Conservation (phyloP, 2,888 invertebrate species). For the Euclidia mi region DNA sequence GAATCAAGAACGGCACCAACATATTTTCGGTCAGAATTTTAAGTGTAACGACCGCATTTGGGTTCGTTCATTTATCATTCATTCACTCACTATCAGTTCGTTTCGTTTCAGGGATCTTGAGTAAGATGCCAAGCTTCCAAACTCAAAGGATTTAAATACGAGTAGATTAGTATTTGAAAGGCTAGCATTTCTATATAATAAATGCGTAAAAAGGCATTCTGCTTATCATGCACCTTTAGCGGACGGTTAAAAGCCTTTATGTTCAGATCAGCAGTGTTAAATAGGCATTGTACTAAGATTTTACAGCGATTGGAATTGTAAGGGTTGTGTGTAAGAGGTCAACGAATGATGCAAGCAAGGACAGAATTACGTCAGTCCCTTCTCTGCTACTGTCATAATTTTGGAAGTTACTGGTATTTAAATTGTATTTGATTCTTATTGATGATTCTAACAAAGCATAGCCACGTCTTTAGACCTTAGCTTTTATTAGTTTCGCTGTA, state of each 20-base stretch:
- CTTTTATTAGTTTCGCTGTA: no score
- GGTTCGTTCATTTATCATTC: conserved; percentile 44
- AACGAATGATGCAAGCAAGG: no score
- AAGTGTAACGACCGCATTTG: conserved; percentile 22
- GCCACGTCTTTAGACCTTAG: no score
- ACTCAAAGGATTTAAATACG: conserved; percentile 11
- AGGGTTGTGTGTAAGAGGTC: no score
- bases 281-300: no score
- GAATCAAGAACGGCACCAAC: neutral
- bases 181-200: conserved; percentile 7
- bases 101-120: conserved; percentile 39
- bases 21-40: neutral
- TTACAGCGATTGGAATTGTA: no score
- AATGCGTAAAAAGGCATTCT: neutral
- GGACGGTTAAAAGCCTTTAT: neutral
- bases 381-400: no score
- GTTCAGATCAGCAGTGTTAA: no score
- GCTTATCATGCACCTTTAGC: neutral
- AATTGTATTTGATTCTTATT: no score
- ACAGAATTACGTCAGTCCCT: no score
- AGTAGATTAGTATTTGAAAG: conserved; percentile 16
- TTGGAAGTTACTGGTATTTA: no score
- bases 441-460: no score
- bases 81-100: conserved; percentile 49
- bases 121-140: conserved; percentile 26